Conservation (phyloP, 2,888 invertebrate species). For the Panopea generosa region DNA sequence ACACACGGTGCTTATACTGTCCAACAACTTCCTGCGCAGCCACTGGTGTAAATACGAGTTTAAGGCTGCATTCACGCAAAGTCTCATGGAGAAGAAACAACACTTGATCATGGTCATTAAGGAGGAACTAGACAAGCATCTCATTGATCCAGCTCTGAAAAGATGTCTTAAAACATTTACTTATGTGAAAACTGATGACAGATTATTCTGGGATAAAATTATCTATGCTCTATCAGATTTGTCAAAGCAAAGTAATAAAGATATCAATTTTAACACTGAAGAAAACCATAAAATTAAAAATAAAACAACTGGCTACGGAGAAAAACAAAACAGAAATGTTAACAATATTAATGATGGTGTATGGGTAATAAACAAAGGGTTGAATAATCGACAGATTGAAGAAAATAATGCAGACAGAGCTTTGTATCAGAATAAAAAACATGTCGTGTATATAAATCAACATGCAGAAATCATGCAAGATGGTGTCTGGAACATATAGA, state of each 20-base stretch:
- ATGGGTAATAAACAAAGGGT: no score
- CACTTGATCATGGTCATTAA: constrained; percentile 93
- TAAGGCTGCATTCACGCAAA: constrained; percentile 94
- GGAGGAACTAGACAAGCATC: constrained; percentile 93
- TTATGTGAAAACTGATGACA: constrained; percentile 94
- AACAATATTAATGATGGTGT: no score
- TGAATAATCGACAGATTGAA: no score
- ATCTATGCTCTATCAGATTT: constrained; percentile 91
- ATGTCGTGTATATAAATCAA: neutral
- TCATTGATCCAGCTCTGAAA: constrained; percentile 94
- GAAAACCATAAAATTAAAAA: neutral
- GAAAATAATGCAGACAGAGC: no score
- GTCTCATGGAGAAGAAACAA: constrained; percentile 90
- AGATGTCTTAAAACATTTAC: constrained; percentile 94
- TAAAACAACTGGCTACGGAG: no score
- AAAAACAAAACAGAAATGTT: no score
- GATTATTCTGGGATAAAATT: constrained; percentile 96
- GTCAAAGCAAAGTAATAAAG: constrained; percentile 85
- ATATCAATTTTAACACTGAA: neutral
- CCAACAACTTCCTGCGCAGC: constrained; percentile 95
- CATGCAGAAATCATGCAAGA: constrained; percentile 12
- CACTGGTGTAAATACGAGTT: constrained; percentile 97
- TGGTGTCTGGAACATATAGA: constrained; percentile 29
- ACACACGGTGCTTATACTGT: constrained; percentile 94
- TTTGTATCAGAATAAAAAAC: neutral